Percentiles rank a stretch among this genome's conserved stretches.
phyloP scores from a whole-genome alignment of 2,888 invertebrate genomes.

The Drosophila antonietae region DNA sequence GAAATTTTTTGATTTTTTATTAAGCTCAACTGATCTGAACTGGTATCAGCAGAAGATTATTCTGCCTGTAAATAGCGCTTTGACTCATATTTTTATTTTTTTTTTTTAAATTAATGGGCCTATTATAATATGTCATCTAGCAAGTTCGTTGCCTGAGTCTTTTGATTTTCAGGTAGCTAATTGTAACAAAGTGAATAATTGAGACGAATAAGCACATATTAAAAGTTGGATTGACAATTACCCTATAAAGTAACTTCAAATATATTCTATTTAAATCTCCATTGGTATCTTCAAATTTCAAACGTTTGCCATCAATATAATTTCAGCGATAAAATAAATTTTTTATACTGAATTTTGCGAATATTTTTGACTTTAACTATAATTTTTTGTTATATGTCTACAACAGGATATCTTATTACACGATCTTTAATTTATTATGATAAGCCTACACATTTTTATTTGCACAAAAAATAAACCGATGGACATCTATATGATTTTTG shows the following conservation, averaged over 20 bases:
- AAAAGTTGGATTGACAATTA: not conserved
- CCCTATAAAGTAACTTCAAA: no score
- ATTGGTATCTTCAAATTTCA: no score
- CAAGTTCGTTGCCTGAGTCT: constrained; percentile 75
- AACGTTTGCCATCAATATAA: no score
- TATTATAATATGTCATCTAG: constrained; percentile 41
- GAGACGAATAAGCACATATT: not conserved
- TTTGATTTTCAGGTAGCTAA: constrained; percentile 33
- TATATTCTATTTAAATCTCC: no score
- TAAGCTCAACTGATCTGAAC: not conserved
- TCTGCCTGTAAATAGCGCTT: not conserved
- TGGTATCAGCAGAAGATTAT: not conserved
- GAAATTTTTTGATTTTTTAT: not conserved
- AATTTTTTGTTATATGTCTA: not conserved
- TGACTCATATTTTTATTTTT: no score
- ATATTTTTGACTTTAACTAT: not conserved
- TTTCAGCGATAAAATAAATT: not conserved
- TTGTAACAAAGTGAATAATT: not conserved
- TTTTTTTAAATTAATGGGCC: not conserved
- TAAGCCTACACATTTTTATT: not conserved
- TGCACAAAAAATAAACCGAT: not conserved
- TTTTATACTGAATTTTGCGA: not conserved
- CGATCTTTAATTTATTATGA: no score
- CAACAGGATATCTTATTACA: not conserved
- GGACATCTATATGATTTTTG: not conserved